A percentile compares a stretch with the other conserved stretches of the same genome.
Conservation (phyloP, 2,797 vertebrate species). For the Aselliscus stoliczkanus region DNA sequence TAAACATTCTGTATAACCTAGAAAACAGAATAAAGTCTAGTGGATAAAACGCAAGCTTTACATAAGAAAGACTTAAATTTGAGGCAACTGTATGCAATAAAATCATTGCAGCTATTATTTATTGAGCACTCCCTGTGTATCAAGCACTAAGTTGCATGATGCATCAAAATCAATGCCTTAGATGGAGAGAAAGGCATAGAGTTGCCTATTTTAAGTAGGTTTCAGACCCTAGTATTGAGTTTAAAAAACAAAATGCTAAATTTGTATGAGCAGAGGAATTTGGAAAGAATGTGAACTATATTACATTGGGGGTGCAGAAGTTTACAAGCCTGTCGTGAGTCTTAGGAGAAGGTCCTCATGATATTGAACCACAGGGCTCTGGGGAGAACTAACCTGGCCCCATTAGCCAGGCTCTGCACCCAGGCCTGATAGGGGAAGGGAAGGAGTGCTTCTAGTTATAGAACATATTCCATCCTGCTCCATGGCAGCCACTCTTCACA, state of each 20-base stretch:
- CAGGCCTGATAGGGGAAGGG: background rate
- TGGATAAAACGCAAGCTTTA: background rate
- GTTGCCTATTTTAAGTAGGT: background rate
- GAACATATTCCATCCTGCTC: background rate
- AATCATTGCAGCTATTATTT: background rate
- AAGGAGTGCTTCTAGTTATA: background rate
- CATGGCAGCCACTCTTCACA: too few species aligned
- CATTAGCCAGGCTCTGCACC: background rate
- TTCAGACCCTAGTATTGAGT: background rate
- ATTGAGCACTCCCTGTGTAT: background rate
- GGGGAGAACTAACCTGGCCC: background rate
- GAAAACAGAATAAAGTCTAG: background rate
- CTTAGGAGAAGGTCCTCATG: background rate
- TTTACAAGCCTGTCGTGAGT: background rate
- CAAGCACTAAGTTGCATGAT: background rate
- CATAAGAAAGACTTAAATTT: background rate
- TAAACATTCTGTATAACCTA: background rate
- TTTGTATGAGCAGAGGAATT: background rate
- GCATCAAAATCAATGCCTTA: background rate
- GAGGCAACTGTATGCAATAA: background rate
- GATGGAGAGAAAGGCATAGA: background rate
- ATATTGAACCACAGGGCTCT: too few species aligned
- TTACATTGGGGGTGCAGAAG: background rate
- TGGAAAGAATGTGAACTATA: background rate
- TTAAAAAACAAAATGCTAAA: background rate